Base-by-base conservation (phyloP, 2,888 invertebrate genomes). In the Prenolepis imparis region DNA sequence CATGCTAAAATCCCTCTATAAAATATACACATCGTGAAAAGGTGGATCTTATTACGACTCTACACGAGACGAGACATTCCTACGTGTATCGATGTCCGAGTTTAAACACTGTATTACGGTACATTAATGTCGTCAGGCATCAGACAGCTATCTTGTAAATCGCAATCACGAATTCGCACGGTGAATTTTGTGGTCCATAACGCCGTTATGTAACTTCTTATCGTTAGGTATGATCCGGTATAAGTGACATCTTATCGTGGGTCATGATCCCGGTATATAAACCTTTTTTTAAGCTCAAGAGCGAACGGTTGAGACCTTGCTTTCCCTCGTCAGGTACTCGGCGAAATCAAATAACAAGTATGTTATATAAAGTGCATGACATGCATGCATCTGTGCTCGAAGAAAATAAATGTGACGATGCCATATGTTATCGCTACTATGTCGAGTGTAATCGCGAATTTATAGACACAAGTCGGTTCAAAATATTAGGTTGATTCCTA, bases 161-260 rank as follows among this genome's bases (percentile, higher is more conserved):
- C 24, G 61, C 61, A 55, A 28, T 2, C 39, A 39, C 52, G 15
- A 41, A 57, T n/a, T n/a, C n/a, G n/a, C 41, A 21, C 12, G 24
- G 24, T 24, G 24, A 66, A 77, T 78, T 55, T 78, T 68, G 24
- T 52, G n/a, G 3, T 41, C 3, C 52, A 28, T 36, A 48, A 39
- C 15, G 28, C 41, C n/a, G 18, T 3, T 24, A 39, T 21, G 11
- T 36, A 48, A 57, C 36, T 63, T 15, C 18, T 74, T 74, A 74
- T 74, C 74, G 48, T 11, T 15, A 3, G 3, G 28, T 39, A 28
- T 18, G 57, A 68, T 57, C 28, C 12, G n/a, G 67, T 39, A 39
- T 55, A 66, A 77, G 39, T 66, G 39, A 77, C 28, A n/a, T 36
- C 21, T 52, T 64, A 66, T 77, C 39, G 24, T 24, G 6, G 15